Conservation (phyloP, 2,113 vertebrate species). For the Columba janthina region DNA sequence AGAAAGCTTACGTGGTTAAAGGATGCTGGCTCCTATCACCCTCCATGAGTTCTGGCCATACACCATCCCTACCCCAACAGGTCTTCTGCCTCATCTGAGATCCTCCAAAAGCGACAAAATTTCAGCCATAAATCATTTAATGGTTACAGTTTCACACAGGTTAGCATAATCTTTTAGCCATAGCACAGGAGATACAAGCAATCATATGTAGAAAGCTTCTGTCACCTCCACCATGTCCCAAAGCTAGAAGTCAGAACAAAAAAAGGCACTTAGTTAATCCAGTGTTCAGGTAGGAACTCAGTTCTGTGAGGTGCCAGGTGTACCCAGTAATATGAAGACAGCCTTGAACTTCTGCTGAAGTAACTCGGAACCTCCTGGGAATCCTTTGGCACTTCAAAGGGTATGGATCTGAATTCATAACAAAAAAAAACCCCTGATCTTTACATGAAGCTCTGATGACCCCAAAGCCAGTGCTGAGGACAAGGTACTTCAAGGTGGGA, state of each 20-base stretch:
- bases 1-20: not conserved
- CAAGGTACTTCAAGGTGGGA: not conserved
- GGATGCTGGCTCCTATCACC: not conserved
- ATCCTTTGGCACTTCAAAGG: not conserved
- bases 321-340: not conserved
- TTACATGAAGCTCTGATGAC: not conserved
- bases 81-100: not conserved
- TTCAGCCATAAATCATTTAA: not conserved
- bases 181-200: not conserved
- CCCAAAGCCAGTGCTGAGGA: not conserved
- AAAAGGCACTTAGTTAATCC: not conserved
- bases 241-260: not conserved
- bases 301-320: not conserved
- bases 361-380: not conserved
- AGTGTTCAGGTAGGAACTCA: not conserved
- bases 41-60: not conserved
- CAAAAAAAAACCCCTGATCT: not conserved
- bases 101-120: not conserved
- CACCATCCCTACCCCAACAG: not conserved
- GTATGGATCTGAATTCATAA: not conserved
- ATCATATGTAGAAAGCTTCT: not conserved
- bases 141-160: fast-evolving
- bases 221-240: not conserved
- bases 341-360: not conserved
- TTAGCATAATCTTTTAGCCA: not conserved